Evolutionary conservation across 2,113 vertebrate species (phyloP).

Genomic region (Dendrocopos noguchii): DNA sequence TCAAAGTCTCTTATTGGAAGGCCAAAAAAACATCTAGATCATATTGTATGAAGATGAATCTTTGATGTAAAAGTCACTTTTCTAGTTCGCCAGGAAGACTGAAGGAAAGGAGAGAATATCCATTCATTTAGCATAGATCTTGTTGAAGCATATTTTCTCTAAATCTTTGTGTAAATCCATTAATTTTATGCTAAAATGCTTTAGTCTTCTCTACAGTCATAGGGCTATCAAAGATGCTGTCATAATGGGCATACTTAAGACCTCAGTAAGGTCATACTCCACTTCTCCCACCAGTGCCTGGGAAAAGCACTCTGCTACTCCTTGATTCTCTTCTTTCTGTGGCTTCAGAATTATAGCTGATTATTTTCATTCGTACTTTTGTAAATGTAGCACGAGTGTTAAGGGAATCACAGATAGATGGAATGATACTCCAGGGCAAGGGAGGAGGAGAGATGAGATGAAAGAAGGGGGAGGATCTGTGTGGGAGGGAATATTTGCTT

Average conservation of each 20-base stretch:
- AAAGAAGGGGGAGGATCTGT: neutral
- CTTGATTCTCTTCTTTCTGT: neutral
- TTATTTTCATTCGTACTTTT: constrained; percentile 20
- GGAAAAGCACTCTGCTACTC: neutral
- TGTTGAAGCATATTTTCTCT: neutral
- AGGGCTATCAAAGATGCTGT: neutral
- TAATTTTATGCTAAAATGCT: neutral
- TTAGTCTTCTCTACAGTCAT: neutral
- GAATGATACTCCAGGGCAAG: constrained; percentile 21
- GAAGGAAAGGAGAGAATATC: neutral
- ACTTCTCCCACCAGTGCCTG: neutral
- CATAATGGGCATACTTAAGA: neutral
- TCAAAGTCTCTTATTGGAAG: neutral
- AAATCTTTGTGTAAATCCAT: neutral
- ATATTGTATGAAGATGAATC: neutral
- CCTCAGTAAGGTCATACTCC: neutral
- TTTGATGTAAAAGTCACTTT: neutral
- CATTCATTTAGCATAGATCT: neutral
- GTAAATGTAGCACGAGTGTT: neutral
- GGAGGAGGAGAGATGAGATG: neutral
- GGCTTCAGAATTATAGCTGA: neutral
- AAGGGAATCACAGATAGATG: neutral
- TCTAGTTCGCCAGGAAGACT: neutral
- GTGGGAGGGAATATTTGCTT: constrained; percentile 36
- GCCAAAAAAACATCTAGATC: neutral